Percentiles rank a stretch among this genome's conserved stretches.
phyloP scores from a whole-genome alignment of 2,888 invertebrate genomes.

The Poecilobothrus nobilitatus region DNA sequence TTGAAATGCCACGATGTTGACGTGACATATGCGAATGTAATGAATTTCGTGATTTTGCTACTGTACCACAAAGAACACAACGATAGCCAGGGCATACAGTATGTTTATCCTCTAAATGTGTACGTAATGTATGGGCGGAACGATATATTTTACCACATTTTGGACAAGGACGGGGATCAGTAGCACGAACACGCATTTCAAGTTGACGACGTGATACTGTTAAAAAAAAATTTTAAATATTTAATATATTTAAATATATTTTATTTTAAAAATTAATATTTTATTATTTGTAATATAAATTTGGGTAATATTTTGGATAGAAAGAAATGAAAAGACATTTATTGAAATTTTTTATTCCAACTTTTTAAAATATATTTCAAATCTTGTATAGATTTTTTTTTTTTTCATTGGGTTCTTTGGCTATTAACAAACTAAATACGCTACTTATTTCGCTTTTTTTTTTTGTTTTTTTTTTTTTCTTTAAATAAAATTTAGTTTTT shows the following conservation, averaged over 20 bases:
- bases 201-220: conserved; percentile 68
- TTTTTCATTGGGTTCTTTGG: neutral
- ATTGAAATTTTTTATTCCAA: neutral
- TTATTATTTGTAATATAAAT: neutral
- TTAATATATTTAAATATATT: neutral
- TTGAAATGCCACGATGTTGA: conserved; percentile 86
- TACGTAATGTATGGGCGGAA: conserved; percentile 82
- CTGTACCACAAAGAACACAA: conserved; percentile 85
- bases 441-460: neutral
- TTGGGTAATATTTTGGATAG: neutral
- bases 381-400: conserved; percentile 1
- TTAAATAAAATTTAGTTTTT: neutral
- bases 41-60: conserved; percentile 85
- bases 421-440: conserved; percentile 10
- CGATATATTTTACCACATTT: conserved; percentile 90
- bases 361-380: conserved; percentile 11
- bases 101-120: conserved; percentile 88
- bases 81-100: conserved; percentile 87
- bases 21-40: conserved; percentile 90
- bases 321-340: neutral
- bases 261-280: neutral
- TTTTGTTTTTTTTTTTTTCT: neutral
- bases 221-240: conserved; percentile 28
- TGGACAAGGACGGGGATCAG: conserved; percentile 85
- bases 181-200: conserved; percentile 81